Percentiles rank a stretch among this genome's conserved stretches.
Conservation (phyloP, 2,113 vertebrate genomes). For the Rhea americana region DNA sequence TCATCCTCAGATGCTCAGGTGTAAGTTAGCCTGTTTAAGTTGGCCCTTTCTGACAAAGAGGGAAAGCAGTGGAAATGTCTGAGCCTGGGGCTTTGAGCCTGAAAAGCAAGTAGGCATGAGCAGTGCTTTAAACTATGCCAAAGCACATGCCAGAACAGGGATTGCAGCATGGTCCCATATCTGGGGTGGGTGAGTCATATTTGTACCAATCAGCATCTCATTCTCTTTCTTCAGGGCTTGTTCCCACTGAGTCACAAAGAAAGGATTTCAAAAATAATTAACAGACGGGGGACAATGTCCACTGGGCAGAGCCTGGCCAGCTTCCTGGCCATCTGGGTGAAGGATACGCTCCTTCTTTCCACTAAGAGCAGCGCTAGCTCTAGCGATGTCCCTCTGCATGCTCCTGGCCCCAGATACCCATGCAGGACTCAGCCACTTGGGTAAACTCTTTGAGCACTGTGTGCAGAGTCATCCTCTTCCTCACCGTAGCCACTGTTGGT, state of each 20-base stretch:
- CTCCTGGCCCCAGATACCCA: background rate
- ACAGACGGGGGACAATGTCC: background rate
- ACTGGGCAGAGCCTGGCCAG: background rate
- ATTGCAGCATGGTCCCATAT: rapidly evolving
- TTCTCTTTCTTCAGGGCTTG: background rate
- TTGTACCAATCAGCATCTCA: background rate
- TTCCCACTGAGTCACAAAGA: background rate
- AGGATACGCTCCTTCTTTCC: background rate
- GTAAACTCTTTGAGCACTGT: background rate
- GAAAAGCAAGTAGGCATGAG: background rate
- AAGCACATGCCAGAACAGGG: background rate
- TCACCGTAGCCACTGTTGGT: background rate
- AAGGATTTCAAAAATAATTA: background rate
- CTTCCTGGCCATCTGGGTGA: background rate
- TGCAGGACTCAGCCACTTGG: rapidly evolving
- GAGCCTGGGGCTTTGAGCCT: background rate
- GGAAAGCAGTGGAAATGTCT: background rate
- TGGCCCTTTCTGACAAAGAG: background rate
- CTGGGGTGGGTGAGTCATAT: background rate
- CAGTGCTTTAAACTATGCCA: background rate
- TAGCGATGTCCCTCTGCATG: background rate
- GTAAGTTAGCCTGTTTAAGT: background rate
- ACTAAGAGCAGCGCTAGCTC: background rate
- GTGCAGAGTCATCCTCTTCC: background rate
- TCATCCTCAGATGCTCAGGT: background rate